phyloP scores from a whole-genome alignment of 1,140 invertebrate species.

The Bombus terrestris region DNA sequence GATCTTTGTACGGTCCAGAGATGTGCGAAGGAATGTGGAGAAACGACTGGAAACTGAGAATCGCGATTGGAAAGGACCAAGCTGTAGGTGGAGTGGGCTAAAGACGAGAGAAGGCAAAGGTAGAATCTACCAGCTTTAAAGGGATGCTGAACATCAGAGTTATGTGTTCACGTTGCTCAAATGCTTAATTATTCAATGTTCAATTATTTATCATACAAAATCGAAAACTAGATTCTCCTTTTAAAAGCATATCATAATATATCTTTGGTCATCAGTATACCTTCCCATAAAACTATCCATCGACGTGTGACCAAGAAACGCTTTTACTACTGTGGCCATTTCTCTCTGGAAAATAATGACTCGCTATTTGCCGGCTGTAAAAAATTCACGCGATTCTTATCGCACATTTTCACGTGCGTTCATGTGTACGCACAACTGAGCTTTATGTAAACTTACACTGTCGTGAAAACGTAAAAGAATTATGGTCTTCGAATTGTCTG shows the following conservation, averaged over 20 bases:
- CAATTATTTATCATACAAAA: neutral
- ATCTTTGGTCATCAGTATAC: neutral
- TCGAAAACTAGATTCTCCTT: neutral
- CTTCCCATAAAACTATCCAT: conserved; percentile 29
- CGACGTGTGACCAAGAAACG: conserved; percentile 54
- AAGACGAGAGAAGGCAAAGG: neutral
- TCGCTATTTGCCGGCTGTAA: neutral
- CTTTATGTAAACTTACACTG: neutral
- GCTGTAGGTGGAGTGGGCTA: neutral
- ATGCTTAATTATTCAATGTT: neutral
- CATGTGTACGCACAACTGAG: neutral
- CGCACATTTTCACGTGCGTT: conserved; percentile 16
- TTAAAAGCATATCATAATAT: neutral
- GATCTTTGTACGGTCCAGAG: conserved; percentile 36
- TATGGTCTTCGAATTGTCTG: neutral
- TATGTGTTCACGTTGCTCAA: neutral
- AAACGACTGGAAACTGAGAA: neutral
- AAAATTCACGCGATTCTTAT: neutral
- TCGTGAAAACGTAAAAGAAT: conserved; percentile 9
- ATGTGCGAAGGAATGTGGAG: conserved; percentile 46
- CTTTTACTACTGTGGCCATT: conserved; percentile 57
- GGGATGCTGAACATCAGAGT: too few species aligned
- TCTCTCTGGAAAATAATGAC: conserved; percentile 14
- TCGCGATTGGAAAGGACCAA: conserved; percentile 7
- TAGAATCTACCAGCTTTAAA: too few species aligned